Evolutionary conservation across 1,140 invertebrate species (phyloP).

Genomic region (Odontomachus brunneus): DNA sequence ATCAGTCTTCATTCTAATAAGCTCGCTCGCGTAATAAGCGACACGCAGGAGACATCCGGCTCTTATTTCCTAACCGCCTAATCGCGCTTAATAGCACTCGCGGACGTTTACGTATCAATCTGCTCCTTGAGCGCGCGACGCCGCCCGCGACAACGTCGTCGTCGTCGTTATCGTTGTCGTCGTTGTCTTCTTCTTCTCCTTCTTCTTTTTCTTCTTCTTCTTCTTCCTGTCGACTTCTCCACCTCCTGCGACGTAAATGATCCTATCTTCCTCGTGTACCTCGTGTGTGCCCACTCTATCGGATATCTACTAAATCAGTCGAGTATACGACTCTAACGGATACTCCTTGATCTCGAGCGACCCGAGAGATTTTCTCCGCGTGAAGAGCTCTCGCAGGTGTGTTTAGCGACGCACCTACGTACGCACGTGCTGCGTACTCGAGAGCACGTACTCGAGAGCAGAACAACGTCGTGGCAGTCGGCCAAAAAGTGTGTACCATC

Average conservation of each 20-base stretch:
- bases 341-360: too few relatives aligned
- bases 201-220: neutral
- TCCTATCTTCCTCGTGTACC: neutral
- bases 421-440: neutral
- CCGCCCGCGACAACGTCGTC: neutral
- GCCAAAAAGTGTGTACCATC: conserved; percentile 43
- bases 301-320: too few relatives aligned
- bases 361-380: neutral
- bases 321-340: too few relatives aligned
- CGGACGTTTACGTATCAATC: conserved; percentile 51
- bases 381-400: too few relatives aligned
- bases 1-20: conserved; percentile 18
- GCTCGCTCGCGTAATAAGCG: conserved; percentile 22
- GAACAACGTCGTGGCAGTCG: conserved; percentile 42
- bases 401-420: too few relatives aligned
- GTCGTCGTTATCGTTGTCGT: conserved; percentile 6
- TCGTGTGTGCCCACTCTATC: neutral
- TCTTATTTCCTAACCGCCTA: conserved; percentile 54
- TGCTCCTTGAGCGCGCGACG: conserved; percentile 14
- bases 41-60: conserved; percentile 26
- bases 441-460: conserved; percentile 21
- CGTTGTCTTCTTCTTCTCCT: conserved; percentile 15
- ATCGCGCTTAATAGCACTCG: conserved; percentile 59
- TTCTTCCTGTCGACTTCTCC: too few relatives aligned
- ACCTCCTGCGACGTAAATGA: neutral